These are phyloP conservation scores for Anguilla rostrata DNA, from an alignment of 2,113 vertebrate species.

Conservation along the genomic window DNA sequence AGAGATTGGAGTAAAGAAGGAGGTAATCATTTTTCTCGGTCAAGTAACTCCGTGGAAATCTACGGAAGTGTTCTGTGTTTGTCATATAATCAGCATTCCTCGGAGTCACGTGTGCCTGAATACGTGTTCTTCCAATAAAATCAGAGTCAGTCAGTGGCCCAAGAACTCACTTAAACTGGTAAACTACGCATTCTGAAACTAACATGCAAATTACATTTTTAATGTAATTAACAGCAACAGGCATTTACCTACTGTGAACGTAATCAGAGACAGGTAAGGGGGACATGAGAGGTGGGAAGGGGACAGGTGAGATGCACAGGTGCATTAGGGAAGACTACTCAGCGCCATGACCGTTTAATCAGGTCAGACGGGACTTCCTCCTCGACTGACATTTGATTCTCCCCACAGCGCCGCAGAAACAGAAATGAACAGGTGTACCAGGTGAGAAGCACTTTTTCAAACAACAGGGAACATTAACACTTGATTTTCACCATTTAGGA, in stretches of 20 bases:
- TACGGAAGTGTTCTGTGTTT: background rate
- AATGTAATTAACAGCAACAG: too few species aligned
- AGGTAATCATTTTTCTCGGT: slow-evolving; percentile 57
- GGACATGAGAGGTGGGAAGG: background rate
- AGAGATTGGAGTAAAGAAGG: slow-evolving; percentile 54
- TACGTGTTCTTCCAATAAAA: too few species aligned
- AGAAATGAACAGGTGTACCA: slow-evolving; percentile 76
- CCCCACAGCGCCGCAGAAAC: slow-evolving; percentile 67
- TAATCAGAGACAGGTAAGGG: background rate
- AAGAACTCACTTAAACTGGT: too few species aligned
- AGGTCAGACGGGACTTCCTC: too few species aligned
- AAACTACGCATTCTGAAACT: too few species aligned
- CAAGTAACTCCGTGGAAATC: background rate
- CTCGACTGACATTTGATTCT: slow-evolving; percentile 20
- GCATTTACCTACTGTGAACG: too few species aligned
- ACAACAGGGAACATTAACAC: background rate
- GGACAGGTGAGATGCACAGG: too few species aligned
- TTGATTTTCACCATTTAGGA: background rate
- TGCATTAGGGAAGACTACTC: too few species aligned
- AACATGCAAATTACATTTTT: too few species aligned
- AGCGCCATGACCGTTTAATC: too few species aligned
- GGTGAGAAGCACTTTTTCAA: slow-evolving; percentile 57
- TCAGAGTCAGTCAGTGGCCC: too few species aligned
- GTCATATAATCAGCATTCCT: background rate
- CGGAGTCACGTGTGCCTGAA: too few species aligned